A percentile compares a stretch with the other conserved stretches of the same genome.
These are phyloP conservation scores for Acanthosepion pharaonis DNA, from an alignment of 2,888 invertebrate species.

Conservation along the genomic window DNA sequence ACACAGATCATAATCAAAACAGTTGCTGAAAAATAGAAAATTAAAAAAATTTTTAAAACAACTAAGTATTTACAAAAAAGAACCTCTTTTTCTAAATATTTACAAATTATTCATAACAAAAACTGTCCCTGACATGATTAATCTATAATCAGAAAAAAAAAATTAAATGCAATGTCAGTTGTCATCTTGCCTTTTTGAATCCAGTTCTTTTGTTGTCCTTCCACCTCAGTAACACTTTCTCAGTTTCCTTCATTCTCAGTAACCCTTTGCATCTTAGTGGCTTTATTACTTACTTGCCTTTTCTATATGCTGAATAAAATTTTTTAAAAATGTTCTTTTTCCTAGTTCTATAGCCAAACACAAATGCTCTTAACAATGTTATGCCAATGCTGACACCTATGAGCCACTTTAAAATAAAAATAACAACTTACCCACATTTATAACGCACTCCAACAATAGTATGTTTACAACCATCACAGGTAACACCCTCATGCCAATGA, in stretches of 20 bases:
- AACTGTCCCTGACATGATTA: not conserved
- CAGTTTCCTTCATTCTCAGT: too few relatives aligned
- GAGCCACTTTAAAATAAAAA: constrained; percentile 37
- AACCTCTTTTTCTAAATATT: too few relatives aligned
- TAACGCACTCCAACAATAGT: constrained; percentile 71
- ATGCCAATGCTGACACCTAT: not conserved
- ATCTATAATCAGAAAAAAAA: not conserved
- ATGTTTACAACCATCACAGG: constrained; percentile 72
- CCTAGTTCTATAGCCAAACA: not conserved
- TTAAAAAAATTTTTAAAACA: not conserved
- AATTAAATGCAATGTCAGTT: not conserved
- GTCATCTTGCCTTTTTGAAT: too few relatives aligned
- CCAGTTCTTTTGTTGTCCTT: too few relatives aligned
- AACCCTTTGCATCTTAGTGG: too few relatives aligned
- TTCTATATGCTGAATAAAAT: too few relatives aligned
- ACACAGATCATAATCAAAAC: constrained; percentile 74
- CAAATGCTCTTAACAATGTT: not conserved
- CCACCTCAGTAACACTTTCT: too few relatives aligned
- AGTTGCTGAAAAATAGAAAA: constrained; percentile 66
- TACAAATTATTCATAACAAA: too few relatives aligned
- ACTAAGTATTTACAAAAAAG: too few relatives aligned
- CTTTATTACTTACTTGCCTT: too few relatives aligned
- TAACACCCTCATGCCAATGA: constrained; percentile 66
- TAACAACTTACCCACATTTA: constrained; percentile 73
- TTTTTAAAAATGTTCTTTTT: not conserved